Conservation (phyloP, 1,140 invertebrate genomes). For the Trachelipus rathkii region DNA sequence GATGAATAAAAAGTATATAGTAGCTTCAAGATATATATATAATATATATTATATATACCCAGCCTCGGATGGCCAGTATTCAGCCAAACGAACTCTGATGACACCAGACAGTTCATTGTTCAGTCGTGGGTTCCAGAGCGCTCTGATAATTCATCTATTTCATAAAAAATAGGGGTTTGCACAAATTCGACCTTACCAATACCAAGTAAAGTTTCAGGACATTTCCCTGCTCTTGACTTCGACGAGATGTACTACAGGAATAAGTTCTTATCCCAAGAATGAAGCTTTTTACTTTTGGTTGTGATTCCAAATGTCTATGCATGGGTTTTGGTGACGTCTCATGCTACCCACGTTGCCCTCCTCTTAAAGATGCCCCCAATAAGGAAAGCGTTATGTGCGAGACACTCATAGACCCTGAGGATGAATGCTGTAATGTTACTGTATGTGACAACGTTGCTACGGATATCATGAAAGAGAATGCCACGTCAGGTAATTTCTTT, state of each 20-base stretch:
- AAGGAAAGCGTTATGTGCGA: conserved; percentile 56
- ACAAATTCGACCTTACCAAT: conserved; percentile 42
- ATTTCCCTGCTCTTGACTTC: conserved; percentile 47
- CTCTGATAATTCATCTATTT: conserved; percentile 50
- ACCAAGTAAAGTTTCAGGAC: conserved; percentile 23
- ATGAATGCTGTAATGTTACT: conserved; percentile 64
- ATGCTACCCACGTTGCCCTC: conserved; percentile 61
- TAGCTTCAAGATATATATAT: too few species aligned
- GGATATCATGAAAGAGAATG: conserved; percentile 37
- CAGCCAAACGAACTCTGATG: conserved; percentile 16
- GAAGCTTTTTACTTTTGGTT: conserved; percentile 71
- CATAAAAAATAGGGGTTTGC: conserved; percentile 52
- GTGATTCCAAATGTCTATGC: conserved; percentile 70
- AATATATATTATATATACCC: too few species aligned
- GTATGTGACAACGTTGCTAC: conserved; percentile 33
- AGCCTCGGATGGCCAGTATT: conserved; percentile 37
- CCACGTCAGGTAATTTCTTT: background rate
- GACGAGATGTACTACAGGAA: conserved; percentile 72
- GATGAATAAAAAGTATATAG: too few species aligned
- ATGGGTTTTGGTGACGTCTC: conserved; percentile 64
- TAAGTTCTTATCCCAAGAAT: conserved; percentile 64
- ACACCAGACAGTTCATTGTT: conserved; percentile 35
- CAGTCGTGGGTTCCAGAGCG: conserved; percentile 43
- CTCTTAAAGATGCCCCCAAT: background rate
- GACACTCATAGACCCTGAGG: conserved; percentile 67